Evolutionary conservation across 2,888 invertebrate species (phyloP), one percentile per base, ranked within the genome.

Genomic region (Monopis laevigella): DNA sequence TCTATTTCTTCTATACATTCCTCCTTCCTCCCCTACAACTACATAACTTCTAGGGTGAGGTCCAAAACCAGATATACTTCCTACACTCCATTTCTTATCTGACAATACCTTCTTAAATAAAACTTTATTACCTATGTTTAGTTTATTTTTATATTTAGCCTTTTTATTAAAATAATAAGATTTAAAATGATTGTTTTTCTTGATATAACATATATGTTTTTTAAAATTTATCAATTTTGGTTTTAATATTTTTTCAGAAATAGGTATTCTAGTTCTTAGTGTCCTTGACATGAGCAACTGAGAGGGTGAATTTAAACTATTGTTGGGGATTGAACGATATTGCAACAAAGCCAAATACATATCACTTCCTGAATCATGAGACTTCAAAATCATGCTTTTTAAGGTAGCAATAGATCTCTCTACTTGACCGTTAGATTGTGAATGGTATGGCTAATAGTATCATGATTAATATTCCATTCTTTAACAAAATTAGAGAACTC

Each of bases 341-440:
- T 28, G 28, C 28, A 47, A 40, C 46, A 51, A 1, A 48, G 48
- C n/a, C n/a, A n/a, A n/a, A n/a, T n/a, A n/a, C n/a, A n/a, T n/a
- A n/a, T n/a, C n/a, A n/a, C n/a, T n/a, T n/a, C n/a, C n/a, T n/a
- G n/a, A n/a, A n/a, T n/a, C n/a, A n/a, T n/a, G n/a, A n/a, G n/a
- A n/a, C n/a, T n/a, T n/a, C n/a, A n/a, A n/a, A n/a, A n/a, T n/a
- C n/a, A n/a, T n/a, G n/a, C n/a, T n/a, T n/a, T n/a, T n/a, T n/a
- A n/a, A n/a, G n/a, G n/a, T n/a, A n/a, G n/a, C n/a, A n/a, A n/a
- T n/a, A n/a, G n/a, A n/a, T n/a, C n/a, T n/a, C n/a, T n/a, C n/a
- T n/a, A n/a, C n/a, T n/a, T n/a, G n/a, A n/a, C n/a, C n/a, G n/a
- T n/a, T n/a, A n/a, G n/a, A n/a, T n/a, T n/a, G n/a, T n/a, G n/a